Conservation (phyloP, 2,113 vertebrate species). For the Piliocolobus tephrosceles region DNA sequence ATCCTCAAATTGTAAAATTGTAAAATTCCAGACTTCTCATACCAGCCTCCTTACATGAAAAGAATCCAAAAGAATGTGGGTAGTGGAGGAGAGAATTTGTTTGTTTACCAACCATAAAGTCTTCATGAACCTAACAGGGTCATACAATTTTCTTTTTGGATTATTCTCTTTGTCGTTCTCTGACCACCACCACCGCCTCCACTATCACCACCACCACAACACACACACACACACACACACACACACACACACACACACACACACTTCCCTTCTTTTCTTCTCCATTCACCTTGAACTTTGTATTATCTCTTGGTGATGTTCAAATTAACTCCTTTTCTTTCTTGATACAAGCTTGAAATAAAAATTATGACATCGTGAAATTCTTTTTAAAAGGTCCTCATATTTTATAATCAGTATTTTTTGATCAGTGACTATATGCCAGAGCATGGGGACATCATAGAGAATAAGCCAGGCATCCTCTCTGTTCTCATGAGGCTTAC, state of each 20-base stretch:
- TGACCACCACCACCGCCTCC: neutral
- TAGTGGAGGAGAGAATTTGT: neutral
- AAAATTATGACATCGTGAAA: neutral
- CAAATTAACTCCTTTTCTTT: neutral
- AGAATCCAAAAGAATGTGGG: neutral
- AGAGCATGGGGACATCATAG: neutral
- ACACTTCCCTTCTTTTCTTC: neutral
- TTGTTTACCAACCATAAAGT: constrained; percentile 20
- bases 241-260: neutral
- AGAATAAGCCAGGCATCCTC: neutral
- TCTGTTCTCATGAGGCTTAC: neutral
- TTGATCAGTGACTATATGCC: neutral
- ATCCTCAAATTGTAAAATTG: neutral
- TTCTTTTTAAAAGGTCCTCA: neutral
- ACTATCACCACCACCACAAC: neutral
- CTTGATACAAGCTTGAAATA: neutral
- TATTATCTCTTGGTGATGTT: constrained; percentile 24
- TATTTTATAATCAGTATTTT: neutral
- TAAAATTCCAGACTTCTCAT: neutral
- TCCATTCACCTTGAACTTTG: neutral
- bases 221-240: neutral
- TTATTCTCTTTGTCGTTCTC: neutral
- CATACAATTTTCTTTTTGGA: neutral
- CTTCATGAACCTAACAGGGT: neutral
- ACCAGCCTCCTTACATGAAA: neutral